Evolutionary conservation across 1,140 invertebrate species (phyloP), one percentile per base, ranked within the genome.

Genomic region (Pentalonia nigronervosa): DNA sequence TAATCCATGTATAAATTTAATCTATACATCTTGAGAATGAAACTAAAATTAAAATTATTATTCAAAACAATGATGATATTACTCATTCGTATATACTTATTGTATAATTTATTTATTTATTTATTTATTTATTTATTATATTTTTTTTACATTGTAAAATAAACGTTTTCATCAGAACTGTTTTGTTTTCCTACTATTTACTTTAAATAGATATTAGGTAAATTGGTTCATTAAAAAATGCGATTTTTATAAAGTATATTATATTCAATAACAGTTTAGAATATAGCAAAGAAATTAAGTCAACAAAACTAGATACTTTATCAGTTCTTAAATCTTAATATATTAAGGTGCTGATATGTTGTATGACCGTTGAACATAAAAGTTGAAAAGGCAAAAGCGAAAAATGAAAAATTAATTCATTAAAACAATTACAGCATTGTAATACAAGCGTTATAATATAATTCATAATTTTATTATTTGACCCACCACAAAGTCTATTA

Each of bases 101-200:
- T 84, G 83, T 84, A 84, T 23, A 45, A 86, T 86, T 86, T 86
- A 86, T 86, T 87, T 53, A 89, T 53, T 23, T 89, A 88, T 34
- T 53, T 36, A 89, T 56, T 14, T 41, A 56, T 50, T 45, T 88
- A 88, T 48, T 48, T 53, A 89, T 53, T 89, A 53, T 53, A 21
- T 25, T 56, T 41, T 56, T 89, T 36, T 56, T 56, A 56, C 21
- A 34, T 48, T 89, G 48, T 89, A 56, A 89, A 89, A 89, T 89
- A 89, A 89, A 89, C 9, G 36, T 89, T 56, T 56, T 30, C 88
- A 89, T 48, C 21, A 14, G 88, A 87, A 87, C 14, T 11, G 23
- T 87, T 48, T 87, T 50, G 47, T 48, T 50, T 87, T 45, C 21
- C 9, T 84, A 30, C 9, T 45, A 45, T 84, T n/a, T 76, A n/a